Percentiles rank a stretch among this genome's conserved stretches.
Conservation (phyloP, 2,113 vertebrate genomes). For the Catagonus wagneri region DNA sequence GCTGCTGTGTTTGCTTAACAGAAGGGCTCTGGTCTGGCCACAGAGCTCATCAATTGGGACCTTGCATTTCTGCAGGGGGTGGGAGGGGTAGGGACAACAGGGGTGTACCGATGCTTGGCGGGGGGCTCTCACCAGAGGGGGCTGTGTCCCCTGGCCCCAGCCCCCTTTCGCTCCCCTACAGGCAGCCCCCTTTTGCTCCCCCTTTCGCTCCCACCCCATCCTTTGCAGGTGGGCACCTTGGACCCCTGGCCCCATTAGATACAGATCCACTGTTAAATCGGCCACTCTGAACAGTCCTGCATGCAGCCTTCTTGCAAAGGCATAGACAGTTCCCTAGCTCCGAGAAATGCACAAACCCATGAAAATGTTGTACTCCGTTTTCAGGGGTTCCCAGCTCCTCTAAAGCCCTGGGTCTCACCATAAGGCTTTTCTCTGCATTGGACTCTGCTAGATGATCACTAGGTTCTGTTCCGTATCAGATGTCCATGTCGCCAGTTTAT, state of each 20-base stretch:
- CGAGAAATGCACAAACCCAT: background rate
- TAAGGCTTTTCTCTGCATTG: background rate
- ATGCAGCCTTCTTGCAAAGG: background rate
- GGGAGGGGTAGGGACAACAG: fast-evolving
- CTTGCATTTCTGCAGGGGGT: background rate
- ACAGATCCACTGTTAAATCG: fast-evolving
- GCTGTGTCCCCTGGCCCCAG: too few species aligned
- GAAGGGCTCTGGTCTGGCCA: conserved; percentile 60
- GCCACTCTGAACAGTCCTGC: too few species aligned
- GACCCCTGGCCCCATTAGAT: too few species aligned
- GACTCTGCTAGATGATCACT: background rate
- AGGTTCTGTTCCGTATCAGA: background rate
- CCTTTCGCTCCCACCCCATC: background rate
- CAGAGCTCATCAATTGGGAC: background rate
- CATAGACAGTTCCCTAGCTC: too few species aligned
- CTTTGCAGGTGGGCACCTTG: background rate
- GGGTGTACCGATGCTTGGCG: background rate
- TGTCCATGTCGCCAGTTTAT: background rate
- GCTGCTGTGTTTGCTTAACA: conserved; percentile 60
- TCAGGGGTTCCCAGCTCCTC: background rate
- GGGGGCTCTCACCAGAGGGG: background rate
- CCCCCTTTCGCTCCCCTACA: background rate
- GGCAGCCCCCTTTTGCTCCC: background rate
- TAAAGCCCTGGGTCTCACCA: background rate
- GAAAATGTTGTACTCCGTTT: background rate